These are phyloP conservation scores for Drosophila paulistorum DNA, from an alignment of 1,140 invertebrate species.

Conservation along the genomic window DNA sequence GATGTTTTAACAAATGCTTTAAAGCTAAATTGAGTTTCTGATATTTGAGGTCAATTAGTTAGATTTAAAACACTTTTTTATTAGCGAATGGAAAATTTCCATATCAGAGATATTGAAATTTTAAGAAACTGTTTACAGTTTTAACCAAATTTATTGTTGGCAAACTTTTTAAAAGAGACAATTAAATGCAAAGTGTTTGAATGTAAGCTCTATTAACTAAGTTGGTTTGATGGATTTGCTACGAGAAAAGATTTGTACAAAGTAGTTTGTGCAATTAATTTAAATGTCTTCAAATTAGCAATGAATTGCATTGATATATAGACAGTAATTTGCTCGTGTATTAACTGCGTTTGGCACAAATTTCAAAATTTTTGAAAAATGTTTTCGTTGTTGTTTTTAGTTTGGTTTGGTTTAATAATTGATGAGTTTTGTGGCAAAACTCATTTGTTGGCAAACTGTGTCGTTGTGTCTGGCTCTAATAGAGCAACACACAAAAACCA, in stretches of 20 bases:
- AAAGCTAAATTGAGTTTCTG: too few relatives aligned
- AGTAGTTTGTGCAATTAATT: neutral
- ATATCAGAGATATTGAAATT: too few relatives aligned
- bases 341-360: conserved; percentile 1
- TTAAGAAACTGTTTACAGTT: too few relatives aligned
- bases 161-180: too few relatives aligned
- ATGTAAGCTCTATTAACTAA: neutral
- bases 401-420: conserved; percentile 1
- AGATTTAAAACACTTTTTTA: too few relatives aligned
- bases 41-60: too few relatives aligned
- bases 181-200: too few relatives aligned
- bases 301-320: conserved; percentile 1
- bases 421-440: conserved; percentile 4
- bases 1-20: too few relatives aligned
- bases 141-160: too few relatives aligned
- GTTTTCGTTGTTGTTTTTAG: too few relatives aligned
- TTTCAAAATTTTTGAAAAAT: neutral
- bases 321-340: neutral
- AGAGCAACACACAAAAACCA: conserved; percentile 5
- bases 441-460: conserved; percentile 17
- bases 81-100: too few relatives aligned
- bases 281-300: conserved; percentile 1
- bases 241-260: neutral
- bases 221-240: neutral
- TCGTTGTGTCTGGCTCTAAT: neutral